A percentile compares a stretch with the other conserved stretches of the same genome.
Evolutionary conservation across 2,113 vertebrate genomes (phyloP).

Genomic region (Haemorhous mexicanus): DNA sequence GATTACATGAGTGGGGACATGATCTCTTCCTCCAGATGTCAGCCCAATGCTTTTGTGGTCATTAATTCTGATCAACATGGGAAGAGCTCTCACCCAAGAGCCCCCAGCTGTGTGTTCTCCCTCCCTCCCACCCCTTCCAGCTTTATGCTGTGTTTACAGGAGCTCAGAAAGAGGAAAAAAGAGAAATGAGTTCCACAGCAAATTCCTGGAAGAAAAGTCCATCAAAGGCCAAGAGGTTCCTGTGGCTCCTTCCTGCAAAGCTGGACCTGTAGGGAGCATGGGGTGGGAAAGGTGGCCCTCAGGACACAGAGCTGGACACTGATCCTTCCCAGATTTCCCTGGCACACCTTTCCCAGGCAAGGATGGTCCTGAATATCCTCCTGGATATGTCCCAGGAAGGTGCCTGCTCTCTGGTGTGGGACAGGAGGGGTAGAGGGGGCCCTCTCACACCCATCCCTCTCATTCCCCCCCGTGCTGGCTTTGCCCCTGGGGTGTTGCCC

Average conservation of each 20-base stretch:
- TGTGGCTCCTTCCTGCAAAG: neutral
- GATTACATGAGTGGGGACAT: neutral
- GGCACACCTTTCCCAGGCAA: neutral
- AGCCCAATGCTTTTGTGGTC: neutral
- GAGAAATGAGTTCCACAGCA: neutral
- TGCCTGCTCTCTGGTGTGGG: no score
- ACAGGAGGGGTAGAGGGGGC: neutral
- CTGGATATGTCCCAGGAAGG: neutral
- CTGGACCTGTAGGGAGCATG: neutral
- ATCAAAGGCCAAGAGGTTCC: no score
- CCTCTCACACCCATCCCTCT: neutral
- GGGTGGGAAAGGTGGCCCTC: no score
- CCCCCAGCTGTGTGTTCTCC: neutral
- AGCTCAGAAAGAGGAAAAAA: neutral
- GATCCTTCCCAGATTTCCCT: neutral
- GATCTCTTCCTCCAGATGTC: neutral
- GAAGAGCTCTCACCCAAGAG: neutral
- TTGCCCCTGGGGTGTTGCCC: neutral
- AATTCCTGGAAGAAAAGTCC: neutral
- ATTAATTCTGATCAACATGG: neutral
- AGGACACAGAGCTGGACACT: neutral
- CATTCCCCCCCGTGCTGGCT: accelerated
- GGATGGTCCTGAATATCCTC: neutral
- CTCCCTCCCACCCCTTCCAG: neutral
- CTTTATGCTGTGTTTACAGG: accelerated